Evolutionary conservation across 2,113 vertebrate species (phyloP), one percentile per base, ranked within the genome.

Genomic region (Etia nguti): DNA sequence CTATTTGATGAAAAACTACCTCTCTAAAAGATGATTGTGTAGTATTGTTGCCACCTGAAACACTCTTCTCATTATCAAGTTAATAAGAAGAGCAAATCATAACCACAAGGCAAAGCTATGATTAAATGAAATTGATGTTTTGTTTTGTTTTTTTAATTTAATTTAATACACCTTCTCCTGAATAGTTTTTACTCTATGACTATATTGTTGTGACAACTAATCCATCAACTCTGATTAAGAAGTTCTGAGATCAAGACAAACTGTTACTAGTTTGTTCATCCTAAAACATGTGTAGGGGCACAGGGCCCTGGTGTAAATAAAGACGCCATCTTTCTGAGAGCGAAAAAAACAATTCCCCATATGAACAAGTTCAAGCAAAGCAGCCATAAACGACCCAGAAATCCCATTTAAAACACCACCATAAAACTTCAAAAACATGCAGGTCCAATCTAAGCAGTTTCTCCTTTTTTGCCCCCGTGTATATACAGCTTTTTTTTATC

Each of bases 391-490:
- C 41, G 12, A 13, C 34, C 65, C 83, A 65, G 41, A 65, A 91
- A 87, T 82, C 82, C 83, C 10, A 81, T 86, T 94, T 94, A 89
- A 92, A 87, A 90, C 86, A 77, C 57, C 24, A 46, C 50, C 87
- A 93, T 93, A 94, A 95, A 95, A 93, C 92, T 87, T 94, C 91
- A 94, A 94, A 94, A 93, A 86, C 52, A 4, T 15, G 57, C 88
- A 90, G 85, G 83, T 88, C 81, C 85, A 59, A 85, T 82, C 75
- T 43, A 65, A 90, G 73, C 80, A 31, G 80, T 48, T 83, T 87
- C 70, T 82, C 82, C 22, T 85, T 70, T 65, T 41, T 15, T 46
- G 20, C 81, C 82, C 75, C 15, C 3, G 26, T 75, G 56, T n/a
- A 22, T 73, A 81, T 59, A 20, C 83, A 56, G 84, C 83, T 80